These are phyloP conservation scores for Drosophila bocki DNA, from an alignment of 1,140 invertebrate genomes.

Conservation along the genomic window DNA sequence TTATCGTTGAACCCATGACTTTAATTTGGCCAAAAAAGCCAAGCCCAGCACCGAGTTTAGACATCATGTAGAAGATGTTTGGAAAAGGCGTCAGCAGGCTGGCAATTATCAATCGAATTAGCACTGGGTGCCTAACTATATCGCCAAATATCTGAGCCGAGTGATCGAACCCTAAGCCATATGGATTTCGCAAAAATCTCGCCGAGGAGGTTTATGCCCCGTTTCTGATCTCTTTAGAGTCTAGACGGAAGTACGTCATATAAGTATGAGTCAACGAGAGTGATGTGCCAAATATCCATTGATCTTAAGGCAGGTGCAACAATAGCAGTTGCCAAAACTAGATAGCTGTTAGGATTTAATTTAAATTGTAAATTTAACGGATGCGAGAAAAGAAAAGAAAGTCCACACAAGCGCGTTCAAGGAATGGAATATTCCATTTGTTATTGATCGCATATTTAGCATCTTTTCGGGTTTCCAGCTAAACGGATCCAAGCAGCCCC, in stretches of 20 bases:
- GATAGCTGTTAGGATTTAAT: conserved; percentile 8
- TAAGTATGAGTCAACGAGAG: conserved; percentile 7
- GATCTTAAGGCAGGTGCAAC: neutral
- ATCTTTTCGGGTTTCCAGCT: conserved; percentile 38
- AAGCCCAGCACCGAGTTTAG: conserved; percentile 20
- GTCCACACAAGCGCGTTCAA: conserved; percentile 7
- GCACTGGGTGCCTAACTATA: conserved; percentile 14
- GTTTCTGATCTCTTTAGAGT: neutral
- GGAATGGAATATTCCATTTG: conserved; percentile 53
- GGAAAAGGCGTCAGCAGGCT: conserved; percentile 30
- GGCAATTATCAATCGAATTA: conserved; percentile 28
- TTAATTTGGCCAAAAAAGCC: conserved; percentile 56
- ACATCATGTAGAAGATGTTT: conserved; percentile 28
- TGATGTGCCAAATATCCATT: neutral
- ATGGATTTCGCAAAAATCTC: conserved; percentile 30
- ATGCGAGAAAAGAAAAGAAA: conserved; percentile 39
- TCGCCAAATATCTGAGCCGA: conserved; percentile 24
- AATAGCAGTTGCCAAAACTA: neutral
- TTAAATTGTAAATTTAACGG: conserved; percentile 28
- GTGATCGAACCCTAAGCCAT: conserved; percentile 16
- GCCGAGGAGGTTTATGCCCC: neutral
- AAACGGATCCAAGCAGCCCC: conserved; percentile 35
- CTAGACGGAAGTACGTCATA: conserved; percentile 31
- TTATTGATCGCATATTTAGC: conserved; percentile 55
- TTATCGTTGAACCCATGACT: conserved; percentile 60